Evolutionary conservation across 2,797 vertebrate genomes (phyloP), one percentile per base, ranked within the genome.

Genomic region (Characodon lateralis): DNA sequence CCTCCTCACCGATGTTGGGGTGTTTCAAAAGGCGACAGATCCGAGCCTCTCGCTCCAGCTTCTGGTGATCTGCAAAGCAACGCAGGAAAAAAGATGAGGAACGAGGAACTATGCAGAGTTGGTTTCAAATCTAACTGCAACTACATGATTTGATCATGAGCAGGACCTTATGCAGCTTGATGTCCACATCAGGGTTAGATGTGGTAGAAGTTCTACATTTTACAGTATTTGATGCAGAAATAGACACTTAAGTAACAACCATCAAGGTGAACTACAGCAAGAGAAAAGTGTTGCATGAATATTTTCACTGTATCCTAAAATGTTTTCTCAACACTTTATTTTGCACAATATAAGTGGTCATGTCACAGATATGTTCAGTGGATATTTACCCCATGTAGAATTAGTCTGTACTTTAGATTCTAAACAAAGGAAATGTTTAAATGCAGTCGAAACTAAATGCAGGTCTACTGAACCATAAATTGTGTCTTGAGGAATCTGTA

Each of bases 21-120:
- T 99, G 98, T 95, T 99, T 99, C 91, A 99, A 91, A 85, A 99
- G 96, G 77, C 98, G 98, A 93, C 98, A 99, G 86, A 99, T 99
- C 88, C 98, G 96, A 85, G 98, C 98, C 94, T 99, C 98, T 92
- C 98, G 95, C 92, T 99, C 98, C 91, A 99, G 92, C 91, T 99
- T 99, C 96, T 99, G 98, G 87, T 99, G 97, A 96, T 99, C 98
- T 99, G 92, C 91, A 79, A n/a, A 43, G 18, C 1, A 24, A 73
- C 6, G 13, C 16, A 81, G 6, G 48, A 0, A 71, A 7, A 55
- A 3, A 53, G 3, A 58, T 1, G 78, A 74, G 71, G 0, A 71
- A 13, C 63, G 8, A 63, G 20, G 50, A n/a, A 53, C 24, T 74
- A 74, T 18, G 10, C 43, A 63, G 71, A 55, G 16, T 77, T 61